Conservation (phyloP, 2,888 invertebrate species). For the Brachyptera risi region DNA sequence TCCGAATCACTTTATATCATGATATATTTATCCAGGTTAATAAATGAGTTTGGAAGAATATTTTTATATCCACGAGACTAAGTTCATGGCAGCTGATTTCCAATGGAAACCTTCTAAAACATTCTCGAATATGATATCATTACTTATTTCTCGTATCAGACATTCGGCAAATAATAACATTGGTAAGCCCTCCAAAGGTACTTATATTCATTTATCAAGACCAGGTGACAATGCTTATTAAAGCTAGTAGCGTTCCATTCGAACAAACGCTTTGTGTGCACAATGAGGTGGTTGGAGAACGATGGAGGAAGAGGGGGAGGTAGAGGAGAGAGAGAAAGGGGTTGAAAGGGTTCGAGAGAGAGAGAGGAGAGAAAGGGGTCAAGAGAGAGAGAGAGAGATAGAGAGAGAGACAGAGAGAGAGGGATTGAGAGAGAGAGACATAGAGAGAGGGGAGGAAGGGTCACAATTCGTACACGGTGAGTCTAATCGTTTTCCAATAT, state of each 20-base stretch:
- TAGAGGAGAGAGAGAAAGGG: background rate
- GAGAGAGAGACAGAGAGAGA: background rate
- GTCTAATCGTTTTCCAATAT: constrained; percentile 9
- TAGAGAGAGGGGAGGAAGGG: too few relatives aligned
- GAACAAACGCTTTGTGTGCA: background rate
- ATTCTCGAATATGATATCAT: background rate
- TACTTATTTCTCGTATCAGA: too few relatives aligned
- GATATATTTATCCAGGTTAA: too few relatives aligned
- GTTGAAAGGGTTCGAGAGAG: too few relatives aligned
- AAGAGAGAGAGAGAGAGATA: background rate
- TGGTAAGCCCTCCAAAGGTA: background rate
- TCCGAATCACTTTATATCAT: too few relatives aligned
- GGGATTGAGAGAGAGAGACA: too few relatives aligned
- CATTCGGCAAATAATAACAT: too few relatives aligned
- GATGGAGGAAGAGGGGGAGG: background rate
- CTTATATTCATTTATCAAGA: background rate
- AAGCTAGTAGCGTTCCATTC: background rate
- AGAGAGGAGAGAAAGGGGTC: too few relatives aligned
- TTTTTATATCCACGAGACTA: too few relatives aligned
- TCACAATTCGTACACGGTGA: background rate
- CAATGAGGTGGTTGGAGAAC: background rate
- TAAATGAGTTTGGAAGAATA: too few relatives aligned
- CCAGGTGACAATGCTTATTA: background rate
- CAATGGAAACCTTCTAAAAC: background rate
- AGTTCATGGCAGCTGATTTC: background rate